These are phyloP conservation scores for Nomada fabriciana DNA, from an alignment of 2,888 invertebrate species.

Conservation along the genomic window DNA sequence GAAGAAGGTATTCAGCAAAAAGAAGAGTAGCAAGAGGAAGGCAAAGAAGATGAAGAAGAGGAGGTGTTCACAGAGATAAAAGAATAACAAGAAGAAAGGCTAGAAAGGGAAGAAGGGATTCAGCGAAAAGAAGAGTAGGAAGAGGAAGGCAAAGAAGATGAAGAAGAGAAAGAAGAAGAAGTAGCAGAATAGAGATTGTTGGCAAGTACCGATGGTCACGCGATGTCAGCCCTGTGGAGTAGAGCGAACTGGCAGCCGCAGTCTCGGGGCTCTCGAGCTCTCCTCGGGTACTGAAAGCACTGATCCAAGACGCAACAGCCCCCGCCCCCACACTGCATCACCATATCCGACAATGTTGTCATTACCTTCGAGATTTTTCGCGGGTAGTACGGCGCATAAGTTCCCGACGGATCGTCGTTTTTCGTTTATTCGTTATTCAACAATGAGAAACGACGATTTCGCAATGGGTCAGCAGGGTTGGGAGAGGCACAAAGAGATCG, in stretches of 20 bases:
- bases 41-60: neutral
- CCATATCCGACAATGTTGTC: conserved; percentile 83
- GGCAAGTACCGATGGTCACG: conserved; percentile 83
- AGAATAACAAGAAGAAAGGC: conserved; percentile 18
- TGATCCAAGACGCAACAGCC: conserved; percentile 95
- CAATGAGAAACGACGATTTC: conserved; percentile 17
- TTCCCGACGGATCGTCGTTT: conserved; percentile 37
- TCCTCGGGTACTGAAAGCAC: conserved; percentile 94
- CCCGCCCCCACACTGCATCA: conserved; percentile 87
- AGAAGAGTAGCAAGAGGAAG: neutral
- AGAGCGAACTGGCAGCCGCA: conserved; percentile 96
- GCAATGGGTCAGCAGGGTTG: conserved; percentile 21
- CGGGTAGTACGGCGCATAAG: conserved; percentile 21
- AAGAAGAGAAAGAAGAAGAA: neutral
- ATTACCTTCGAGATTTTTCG: conserved; percentile 74
- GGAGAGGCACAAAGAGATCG: conserved; percentile 40
- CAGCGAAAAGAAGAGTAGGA: neutral
- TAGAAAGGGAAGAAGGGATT: neutral
- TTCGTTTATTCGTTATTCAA: conserved; percentile 16
- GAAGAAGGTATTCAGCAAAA: neutral
- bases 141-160: neutral
- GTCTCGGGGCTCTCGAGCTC: conserved; percentile 91
- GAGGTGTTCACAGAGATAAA: neutral
- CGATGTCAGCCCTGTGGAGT: conserved; percentile 93
- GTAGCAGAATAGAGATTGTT: conserved; percentile 53